Conservation (phyloP, 37 sponge, comb jelly and placozoan genomes). For the Mnemiopsis leidyi region DNA sequence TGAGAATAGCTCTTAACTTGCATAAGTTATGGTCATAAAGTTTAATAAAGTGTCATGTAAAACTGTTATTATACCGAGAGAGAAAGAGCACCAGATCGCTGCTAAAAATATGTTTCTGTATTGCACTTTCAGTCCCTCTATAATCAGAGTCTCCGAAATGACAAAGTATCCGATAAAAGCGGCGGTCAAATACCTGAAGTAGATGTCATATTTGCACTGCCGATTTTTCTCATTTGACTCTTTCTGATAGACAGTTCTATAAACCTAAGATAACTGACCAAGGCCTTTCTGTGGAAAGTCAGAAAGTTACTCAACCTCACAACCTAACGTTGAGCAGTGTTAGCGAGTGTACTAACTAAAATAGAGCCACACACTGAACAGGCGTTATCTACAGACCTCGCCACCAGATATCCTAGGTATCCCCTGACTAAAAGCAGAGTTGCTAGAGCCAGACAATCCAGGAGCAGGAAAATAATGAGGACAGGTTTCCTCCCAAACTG, state of each 20-base stretch:
- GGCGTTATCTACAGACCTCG: no score
- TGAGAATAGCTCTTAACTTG: no score
- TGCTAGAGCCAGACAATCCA: background rate
- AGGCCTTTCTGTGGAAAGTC: no score
- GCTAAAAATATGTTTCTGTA: background rate
- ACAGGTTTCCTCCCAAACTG: background rate
- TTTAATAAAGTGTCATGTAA: background rate
- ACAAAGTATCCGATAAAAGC: conserved; percentile 9
- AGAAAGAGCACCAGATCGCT: conserved; percentile 8
- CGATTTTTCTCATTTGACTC: no score
- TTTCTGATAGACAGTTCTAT: no score
- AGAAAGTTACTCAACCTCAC: no score
- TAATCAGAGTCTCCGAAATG: background rate
- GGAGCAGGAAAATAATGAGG: background rate
- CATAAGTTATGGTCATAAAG: background rate
- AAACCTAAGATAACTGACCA: no score
- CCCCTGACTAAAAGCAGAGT: background rate
- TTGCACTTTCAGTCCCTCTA: background rate
- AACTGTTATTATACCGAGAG: background rate
- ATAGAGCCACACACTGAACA: no score
- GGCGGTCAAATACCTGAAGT: conserved; percentile 12
- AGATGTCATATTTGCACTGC: no score
- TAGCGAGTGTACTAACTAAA: no score
- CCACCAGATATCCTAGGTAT: background rate
- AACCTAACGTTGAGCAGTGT: no score